Conservation (phyloP, 2,113 vertebrate species). For the Gorsachius goisagi region DNA sequence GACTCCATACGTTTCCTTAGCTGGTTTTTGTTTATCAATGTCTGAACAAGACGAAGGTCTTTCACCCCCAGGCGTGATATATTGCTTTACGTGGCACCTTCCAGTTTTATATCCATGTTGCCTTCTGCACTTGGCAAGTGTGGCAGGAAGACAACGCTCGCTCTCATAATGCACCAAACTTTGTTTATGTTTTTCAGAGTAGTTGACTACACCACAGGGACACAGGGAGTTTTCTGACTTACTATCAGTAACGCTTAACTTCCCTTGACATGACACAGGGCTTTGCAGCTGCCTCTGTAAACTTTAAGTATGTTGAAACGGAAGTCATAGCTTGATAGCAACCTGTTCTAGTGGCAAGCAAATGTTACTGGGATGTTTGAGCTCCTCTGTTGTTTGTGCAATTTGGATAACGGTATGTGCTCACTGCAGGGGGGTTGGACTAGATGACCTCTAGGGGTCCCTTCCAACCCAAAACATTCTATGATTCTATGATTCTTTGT, state of each 20-base stretch:
- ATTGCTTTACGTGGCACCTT: neutral
- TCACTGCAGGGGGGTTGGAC: too few relatives aligned
- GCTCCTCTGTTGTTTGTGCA: conserved; percentile 16
- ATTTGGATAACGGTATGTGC: conserved; percentile 13
- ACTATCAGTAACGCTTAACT: neutral
- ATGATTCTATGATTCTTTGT: too few relatives aligned
- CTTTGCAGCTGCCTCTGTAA: neutral
- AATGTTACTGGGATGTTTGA: neutral
- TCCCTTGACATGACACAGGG: neutral
- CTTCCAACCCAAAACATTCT: too few relatives aligned
- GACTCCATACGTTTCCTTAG: neutral
- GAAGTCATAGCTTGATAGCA: neutral
- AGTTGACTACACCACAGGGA: neutral
- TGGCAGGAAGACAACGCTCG: neutral
- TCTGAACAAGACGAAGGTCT: neutral
- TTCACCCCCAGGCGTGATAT: neutral
- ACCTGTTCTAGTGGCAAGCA: neutral
- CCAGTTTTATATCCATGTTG: neutral
- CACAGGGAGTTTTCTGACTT: neutral
- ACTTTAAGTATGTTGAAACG: neutral
- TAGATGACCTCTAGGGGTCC: too few relatives aligned
- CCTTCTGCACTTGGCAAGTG: neutral
- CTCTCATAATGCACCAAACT: neutral
- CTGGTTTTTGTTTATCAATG: neutral
- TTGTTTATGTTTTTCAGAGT: neutral